phyloP scores from a whole-genome alignment of 2,797 vertebrate species.

The Paedocypris micromegethes region DNA sequence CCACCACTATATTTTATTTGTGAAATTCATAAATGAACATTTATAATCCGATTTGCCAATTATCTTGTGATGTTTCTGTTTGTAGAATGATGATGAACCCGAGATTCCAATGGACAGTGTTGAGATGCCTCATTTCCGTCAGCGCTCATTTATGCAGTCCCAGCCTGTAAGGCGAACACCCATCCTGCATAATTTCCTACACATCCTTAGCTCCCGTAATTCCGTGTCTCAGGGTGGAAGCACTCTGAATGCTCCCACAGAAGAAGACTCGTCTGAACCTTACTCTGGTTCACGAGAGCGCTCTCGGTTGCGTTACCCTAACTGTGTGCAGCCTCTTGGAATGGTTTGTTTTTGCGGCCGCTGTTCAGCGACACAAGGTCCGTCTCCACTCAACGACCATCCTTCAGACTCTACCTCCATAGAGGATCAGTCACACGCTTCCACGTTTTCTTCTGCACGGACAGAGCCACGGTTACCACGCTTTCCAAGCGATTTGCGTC shows the following conservation, averaged over 20 bases:
- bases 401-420: conserved; percentile 70
- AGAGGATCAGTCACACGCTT: conserved; percentile 66
- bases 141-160: conserved; percentile 87
- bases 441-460: conserved; percentile 81
- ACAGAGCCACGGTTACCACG: conserved; percentile 72
- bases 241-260: conserved; percentile 51
- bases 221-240: conserved; percentile 60
- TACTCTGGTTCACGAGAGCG: conserved; percentile 73
- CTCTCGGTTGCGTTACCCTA: conserved; percentile 69
- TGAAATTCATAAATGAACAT: background rate
- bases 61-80: conserved; percentile 8
- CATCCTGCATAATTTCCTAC: conserved; percentile 95
- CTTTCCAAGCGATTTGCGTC: conserved; percentile 57
- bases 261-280: conserved; percentile 57
- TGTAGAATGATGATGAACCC: conserved; percentile 86
- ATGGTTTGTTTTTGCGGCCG: conserved; percentile 83
- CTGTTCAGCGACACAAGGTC: conserved; percentile 75
- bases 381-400: conserved; percentile 68
- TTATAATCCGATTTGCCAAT: too few relatives aligned
- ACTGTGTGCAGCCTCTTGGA: conserved; percentile 80
- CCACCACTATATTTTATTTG: background rate
- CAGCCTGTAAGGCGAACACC: conserved; percentile 92
- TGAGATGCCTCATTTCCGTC: conserved; percentile 89
- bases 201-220: conserved; percentile 90
- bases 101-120: conserved; percentile 93